Conservation (phyloP, 2,888 invertebrate species). For the Stenurella melanura region DNA sequence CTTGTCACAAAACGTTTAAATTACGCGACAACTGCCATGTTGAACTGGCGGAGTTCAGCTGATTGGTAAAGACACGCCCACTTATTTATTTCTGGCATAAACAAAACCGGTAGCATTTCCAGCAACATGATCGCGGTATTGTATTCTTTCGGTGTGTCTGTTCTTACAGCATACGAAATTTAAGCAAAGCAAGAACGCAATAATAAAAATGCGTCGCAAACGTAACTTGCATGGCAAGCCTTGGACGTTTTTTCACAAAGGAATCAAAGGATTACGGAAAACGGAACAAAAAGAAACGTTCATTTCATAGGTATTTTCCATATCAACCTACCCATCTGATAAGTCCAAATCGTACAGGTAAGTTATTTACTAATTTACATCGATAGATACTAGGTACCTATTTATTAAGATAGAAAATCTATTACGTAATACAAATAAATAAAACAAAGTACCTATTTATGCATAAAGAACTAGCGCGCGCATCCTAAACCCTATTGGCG, state of each 20-base stretch:
- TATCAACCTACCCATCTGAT: background rate
- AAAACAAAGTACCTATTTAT: conserved; percentile 38
- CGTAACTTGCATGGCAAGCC: conserved; percentile 19
- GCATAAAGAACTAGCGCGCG: conserved; percentile 52
- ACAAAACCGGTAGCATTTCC: conserved; percentile 67
- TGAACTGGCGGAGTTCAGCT: conserved; percentile 68
- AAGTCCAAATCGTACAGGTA: background rate
- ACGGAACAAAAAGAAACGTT: background rate
- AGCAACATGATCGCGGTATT: conserved; percentile 48
- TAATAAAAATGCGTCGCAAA: conserved; percentile 34
- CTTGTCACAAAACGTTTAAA: conserved; percentile 55
- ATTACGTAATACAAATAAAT: conserved; percentile 52
- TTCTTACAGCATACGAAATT: conserved; percentile 43
- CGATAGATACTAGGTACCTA: background rate
- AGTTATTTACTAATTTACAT: background rate
- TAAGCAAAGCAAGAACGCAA: conserved; percentile 37
- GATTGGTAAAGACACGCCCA: conserved; percentile 70
- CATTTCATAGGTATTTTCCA: background rate
- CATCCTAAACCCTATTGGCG: conserved; percentile 58
- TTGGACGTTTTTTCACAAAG: conserved; percentile 2
- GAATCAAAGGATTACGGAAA: background rate
- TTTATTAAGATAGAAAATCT: conserved; percentile 13
- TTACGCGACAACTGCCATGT: conserved; percentile 65
- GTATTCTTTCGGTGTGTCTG: conserved; percentile 43
- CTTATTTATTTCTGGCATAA: conserved; percentile 69